phyloP scores from a whole-genome alignment of 2,113 vertebrate species.

The Haliaeetus leucogaster region DNA sequence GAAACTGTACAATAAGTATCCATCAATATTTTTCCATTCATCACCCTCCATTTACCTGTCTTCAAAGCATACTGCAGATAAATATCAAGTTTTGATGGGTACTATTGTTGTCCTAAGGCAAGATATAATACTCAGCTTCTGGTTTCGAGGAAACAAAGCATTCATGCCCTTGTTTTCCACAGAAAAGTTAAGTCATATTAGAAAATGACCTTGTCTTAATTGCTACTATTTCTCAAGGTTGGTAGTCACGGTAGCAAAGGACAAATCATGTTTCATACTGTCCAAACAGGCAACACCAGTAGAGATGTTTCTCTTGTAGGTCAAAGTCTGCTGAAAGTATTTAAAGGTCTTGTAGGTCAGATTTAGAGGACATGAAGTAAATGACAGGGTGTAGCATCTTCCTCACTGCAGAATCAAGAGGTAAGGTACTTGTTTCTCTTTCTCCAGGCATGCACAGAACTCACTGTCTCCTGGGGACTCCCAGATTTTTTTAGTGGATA shows the following conservation, averaged over 20 bases:
- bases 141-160: not conserved
- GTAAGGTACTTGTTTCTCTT: not conserved
- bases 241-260: not conserved
- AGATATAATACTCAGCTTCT: not conserved
- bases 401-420: not conserved
- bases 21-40: not conserved
- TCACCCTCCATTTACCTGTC: not conserved
- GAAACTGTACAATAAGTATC: not conserved
- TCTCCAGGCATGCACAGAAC: not conserved
- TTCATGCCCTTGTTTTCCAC: not conserved
- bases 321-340: not conserved
- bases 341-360: not conserved
- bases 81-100: not conserved
- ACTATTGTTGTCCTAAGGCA: not conserved
- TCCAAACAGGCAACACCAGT: not conserved
- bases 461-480: not conserved
- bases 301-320: not conserved
- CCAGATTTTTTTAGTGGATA: not conserved
- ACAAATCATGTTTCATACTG: not conserved
- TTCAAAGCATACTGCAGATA: not conserved
- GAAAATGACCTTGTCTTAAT: not conserved
- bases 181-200: not conserved
- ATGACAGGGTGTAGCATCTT: not conserved
- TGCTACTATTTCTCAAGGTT: not conserved
- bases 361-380: not conserved